phyloP scores from a whole-genome alignment of 2,888 invertebrate species.

The Balanococcus diminutus region DNA sequence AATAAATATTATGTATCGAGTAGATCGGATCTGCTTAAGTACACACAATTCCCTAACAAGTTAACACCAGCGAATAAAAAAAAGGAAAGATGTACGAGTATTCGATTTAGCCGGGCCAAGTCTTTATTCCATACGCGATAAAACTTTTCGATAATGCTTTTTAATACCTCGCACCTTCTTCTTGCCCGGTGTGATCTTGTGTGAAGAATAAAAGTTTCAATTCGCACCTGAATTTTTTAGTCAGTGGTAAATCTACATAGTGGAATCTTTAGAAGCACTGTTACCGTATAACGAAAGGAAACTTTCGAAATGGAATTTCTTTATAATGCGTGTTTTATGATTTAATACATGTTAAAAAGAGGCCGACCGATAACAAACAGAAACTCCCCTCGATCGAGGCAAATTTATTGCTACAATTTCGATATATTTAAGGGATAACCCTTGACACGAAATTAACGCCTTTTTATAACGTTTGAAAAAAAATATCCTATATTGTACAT shows the following conservation, averaged over 20 bases:
- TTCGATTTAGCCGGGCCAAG: neutral
- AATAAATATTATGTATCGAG: constrained; percentile 36
- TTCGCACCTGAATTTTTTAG: neutral
- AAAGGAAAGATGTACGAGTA: neutral
- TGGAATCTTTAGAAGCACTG: neutral
- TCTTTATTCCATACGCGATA: neutral
- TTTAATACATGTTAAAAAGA: constrained; percentile 25
- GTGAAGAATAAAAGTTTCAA: neutral
- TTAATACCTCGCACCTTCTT: neutral
- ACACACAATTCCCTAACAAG: constrained; percentile 9
- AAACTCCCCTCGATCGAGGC: constrained; percentile 25
- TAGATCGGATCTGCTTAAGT: constrained; percentile 21
- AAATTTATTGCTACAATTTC: constrained; percentile 48
- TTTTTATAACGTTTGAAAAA: constrained; percentile 26
- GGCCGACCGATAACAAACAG: constrained; percentile 31
- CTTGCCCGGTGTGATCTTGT: neutral
- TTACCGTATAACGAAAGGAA: neutral
- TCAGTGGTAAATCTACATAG: neutral
- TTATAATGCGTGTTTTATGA: constrained; percentile 6
- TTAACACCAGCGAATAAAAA: constrained; percentile 17
- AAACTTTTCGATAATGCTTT: neutral
- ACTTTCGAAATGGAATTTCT: constrained; percentile 7
- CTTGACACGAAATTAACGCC: constrained; percentile 47
- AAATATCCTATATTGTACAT: neutral
- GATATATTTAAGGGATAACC: constrained; percentile 48